These are phyloP conservation scores for Anthrax anthrax DNA, from an alignment of 2,888 invertebrate genomes.

Conservation along the genomic window DNA sequence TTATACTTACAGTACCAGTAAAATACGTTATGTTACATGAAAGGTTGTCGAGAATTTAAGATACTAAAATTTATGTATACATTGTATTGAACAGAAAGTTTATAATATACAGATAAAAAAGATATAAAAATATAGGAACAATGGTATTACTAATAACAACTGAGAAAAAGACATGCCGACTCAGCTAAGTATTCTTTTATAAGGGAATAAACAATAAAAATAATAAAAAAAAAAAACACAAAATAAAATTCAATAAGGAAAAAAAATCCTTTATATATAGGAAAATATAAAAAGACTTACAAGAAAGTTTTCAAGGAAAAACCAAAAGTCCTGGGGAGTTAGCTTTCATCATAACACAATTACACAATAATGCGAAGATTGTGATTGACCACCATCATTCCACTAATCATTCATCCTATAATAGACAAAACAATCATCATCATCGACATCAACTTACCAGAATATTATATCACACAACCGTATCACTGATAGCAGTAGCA, in stretches of 20 bases:
- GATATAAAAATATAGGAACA: no score
- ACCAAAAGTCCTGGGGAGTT: constrained; percentile 14
- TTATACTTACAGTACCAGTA: no score
- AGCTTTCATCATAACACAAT: constrained; percentile 19
- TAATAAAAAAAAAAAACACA: not conserved
- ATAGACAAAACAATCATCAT: not conserved
- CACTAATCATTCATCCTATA: no score
- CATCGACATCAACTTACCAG: not conserved
- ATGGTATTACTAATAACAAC: not conserved
- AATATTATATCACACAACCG: not conserved
- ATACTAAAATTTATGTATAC: no score
- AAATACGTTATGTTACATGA: no score
- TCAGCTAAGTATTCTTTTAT: not conserved
- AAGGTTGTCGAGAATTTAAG: no score
- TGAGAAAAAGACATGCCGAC: not conserved
- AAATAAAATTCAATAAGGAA: not conserved
- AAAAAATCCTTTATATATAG: not conserved
- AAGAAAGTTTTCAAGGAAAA: constrained; percentile 11
- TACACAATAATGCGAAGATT: constrained; percentile 19
- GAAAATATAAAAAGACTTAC: constrained; percentile 11
- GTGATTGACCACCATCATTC: constrained; percentile 17
- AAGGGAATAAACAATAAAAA: not conserved
- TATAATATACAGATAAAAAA: no score
- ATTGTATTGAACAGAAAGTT: no score
- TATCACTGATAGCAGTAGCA: constrained; percentile 1